Base-by-base conservation (phyloP, 2,797 vertebrate genomes). In the Orientallactaga sibirica region DNA sequence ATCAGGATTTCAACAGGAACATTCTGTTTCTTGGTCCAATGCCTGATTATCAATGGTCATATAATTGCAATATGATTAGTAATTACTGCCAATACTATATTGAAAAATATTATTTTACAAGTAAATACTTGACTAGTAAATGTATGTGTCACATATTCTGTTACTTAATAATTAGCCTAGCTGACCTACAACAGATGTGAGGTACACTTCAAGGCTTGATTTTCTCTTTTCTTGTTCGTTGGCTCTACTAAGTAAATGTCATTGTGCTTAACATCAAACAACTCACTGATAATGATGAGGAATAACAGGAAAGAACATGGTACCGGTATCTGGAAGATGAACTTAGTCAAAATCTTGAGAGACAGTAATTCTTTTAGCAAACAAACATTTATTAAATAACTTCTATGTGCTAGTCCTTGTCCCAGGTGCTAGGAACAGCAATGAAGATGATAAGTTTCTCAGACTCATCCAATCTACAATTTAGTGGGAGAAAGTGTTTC, bases 1-100 rank as follows among this genome's bases (percentile, higher is more conserved):
- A 64, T 58, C 41, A 91, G 84, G n/a, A 88, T 94, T 48, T 88
- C 64, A 95, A 71, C n/a, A 25, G 48, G 9, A 79, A 19, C 64
- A 67, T n/a, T 85, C 15, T 3, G 43, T 83, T 82, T 87, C 5
- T 10, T 33, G 27, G 73, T 52, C 37, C 19, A 91, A 73, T 16
- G 33, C 55, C 78, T 70, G 27, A 48, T 81, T 58, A 68, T 78
- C 48, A 84, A 79, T 27, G 43, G 43, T 16, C 33, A 58, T 37
- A 55, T 62, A 77, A 64, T 18, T 87, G 27, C 61, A 68, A 43
- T 19, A 24, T 16, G 86, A 24, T 33, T 68, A 81, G 66, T 73
- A 75, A 89, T 43, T 55, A 52, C 12, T 43, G 14, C 9, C 6
- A 79, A 37, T 76, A 90, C 14, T 85, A 91, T 70, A 90, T 70